Conservation (phyloP, 2,888 invertebrate species). For the Teleogryllus oceanicus region DNA sequence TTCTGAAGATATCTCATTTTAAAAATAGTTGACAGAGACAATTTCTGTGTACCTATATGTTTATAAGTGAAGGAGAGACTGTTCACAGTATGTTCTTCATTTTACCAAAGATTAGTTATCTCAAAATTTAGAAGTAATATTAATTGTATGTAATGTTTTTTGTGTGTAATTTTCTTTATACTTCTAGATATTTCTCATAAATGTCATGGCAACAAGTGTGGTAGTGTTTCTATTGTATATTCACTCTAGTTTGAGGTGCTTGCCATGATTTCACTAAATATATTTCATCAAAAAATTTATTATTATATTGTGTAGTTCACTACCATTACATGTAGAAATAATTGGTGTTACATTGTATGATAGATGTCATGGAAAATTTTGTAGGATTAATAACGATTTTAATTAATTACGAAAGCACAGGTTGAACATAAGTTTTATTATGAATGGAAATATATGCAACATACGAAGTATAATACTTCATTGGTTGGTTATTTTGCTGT, state of each 20-base stretch:
- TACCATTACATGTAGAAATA: not conserved
- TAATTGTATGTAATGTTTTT: not conserved
- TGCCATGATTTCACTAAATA: not conserved
- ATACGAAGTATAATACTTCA: not conserved
- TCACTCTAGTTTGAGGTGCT: constrained; percentile 1
- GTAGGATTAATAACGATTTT: not conserved
- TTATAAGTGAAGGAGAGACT: not conserved
- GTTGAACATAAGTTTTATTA: too few relatives aligned
- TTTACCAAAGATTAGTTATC: constrained; percentile 18
- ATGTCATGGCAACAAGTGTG: constrained; percentile 6
- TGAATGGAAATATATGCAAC: too few relatives aligned
- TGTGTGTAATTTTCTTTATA: not conserved
- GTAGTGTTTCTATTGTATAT: constrained; percentile 10
- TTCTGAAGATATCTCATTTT: not conserved
- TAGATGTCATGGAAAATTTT: not conserved
- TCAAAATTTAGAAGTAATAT: not conserved
- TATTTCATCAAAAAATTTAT: not conserved
- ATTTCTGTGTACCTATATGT: constrained; percentile 1
- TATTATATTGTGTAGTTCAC: constrained; percentile 10
- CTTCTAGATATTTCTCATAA: not conserved
- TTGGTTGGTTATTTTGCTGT: not conserved
- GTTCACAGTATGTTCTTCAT: not conserved
- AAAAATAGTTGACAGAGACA: not conserved
- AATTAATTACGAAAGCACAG: not conserved
- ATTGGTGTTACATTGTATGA: not conserved